Conservation (phyloP, 2,113 vertebrate species). For the Tupaia chinensis region DNA sequence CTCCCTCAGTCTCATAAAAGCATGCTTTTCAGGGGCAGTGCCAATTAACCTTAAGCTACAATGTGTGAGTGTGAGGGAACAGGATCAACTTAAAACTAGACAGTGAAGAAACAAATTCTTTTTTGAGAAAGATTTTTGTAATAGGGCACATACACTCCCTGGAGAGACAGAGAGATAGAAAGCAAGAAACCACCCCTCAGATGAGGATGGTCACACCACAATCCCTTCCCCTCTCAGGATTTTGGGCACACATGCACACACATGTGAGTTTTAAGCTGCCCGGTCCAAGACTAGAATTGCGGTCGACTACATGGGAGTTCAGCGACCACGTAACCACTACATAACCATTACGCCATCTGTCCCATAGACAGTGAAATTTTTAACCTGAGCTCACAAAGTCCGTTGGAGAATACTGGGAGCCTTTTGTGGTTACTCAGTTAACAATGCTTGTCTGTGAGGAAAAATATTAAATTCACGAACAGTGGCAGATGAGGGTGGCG, state of each 20-base stretch:
- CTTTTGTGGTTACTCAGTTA: not conserved
- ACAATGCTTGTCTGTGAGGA: not conserved
- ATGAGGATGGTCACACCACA: too few species aligned
- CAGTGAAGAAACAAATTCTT: not conserved
- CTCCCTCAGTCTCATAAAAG: not conserved
- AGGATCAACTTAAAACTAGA: not conserved
- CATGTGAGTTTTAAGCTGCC: too few species aligned
- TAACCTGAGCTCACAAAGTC: not conserved
- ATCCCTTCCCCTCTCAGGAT: too few species aligned
- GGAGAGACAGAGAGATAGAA: too few species aligned
- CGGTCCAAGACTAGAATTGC: too few species aligned
- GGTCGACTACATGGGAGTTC: too few species aligned
- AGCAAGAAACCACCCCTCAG: too few species aligned
- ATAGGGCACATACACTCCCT: too few species aligned
- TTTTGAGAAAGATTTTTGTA: too few species aligned
- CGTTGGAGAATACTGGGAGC: not conserved
- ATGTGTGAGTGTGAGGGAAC: accelerated
- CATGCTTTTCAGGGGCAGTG: not conserved
- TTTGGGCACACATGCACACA: too few species aligned
- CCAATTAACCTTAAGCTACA: not conserved
- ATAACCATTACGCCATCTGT: too few species aligned
- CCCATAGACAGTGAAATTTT: not conserved
- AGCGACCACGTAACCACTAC: too few species aligned
- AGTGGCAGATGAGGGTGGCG: not conserved
- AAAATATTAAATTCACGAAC: not conserved